A percentile compares a stretch with the other conserved stretches of the same genome.
phyloP scores from a whole-genome alignment of 2,113 vertebrate species.

The Eptesicus fuscus region DNA sequence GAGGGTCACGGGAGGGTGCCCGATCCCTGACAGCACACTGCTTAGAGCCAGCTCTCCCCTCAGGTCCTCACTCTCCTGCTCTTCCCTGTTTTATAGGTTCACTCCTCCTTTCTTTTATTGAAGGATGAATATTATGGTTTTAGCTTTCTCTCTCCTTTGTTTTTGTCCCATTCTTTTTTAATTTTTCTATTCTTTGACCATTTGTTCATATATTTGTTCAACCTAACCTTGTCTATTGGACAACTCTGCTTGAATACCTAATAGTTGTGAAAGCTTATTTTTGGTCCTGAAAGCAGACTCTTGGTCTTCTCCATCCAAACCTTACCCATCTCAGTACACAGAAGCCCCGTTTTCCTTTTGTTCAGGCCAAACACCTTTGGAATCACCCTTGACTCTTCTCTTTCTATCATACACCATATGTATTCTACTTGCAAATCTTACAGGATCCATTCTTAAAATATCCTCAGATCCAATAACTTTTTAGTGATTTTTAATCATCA shows the following conservation, averaged over 20 bases:
- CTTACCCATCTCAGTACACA: not conserved
- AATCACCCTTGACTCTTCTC: not conserved
- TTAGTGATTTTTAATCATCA: not conserved
- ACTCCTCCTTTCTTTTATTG: not conserved
- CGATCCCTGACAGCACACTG: fast-evolving
- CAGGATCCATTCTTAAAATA: not conserved
- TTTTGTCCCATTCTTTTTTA: not conserved
- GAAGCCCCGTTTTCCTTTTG: not conserved
- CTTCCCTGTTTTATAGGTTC: not conserved
- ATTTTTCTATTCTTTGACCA: not conserved
- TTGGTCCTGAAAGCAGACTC: not conserved
- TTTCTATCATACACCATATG: not conserved
- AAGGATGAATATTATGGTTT: not conserved
- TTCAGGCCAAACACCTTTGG: not conserved
- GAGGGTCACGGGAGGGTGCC: not conserved
- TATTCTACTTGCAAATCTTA: not conserved
- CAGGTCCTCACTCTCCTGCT: not conserved
- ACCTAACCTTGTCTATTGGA: not conserved
- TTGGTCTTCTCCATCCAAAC: not conserved
- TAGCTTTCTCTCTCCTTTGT: not conserved
- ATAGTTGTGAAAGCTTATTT: not conserved
- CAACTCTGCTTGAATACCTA: not conserved
- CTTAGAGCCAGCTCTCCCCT: not conserved
- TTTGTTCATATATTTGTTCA: not conserved
- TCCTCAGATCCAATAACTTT: not conserved